Conservation (phyloP, 2,888 invertebrate genomes). For the Petrolisthes manimaculis region DNA sequence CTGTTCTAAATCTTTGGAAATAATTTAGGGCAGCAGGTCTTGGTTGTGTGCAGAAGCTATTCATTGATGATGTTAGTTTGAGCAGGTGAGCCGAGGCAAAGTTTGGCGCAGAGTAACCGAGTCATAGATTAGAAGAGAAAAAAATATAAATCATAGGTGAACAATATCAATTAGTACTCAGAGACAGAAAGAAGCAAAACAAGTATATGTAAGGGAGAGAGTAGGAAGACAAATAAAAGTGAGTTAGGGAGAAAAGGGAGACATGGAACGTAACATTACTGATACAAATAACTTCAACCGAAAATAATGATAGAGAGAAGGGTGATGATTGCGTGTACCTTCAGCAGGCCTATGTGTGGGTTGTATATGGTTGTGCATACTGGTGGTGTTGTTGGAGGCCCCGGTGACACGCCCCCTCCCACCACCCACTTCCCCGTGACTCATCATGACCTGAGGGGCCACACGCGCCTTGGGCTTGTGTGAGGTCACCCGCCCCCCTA, state of each 20-base stretch:
- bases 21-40: too few relatives aligned
- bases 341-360: conserved; percentile 26
- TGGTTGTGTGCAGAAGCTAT: too few relatives aligned
- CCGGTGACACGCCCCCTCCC: neutral
- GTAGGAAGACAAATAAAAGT: neutral
- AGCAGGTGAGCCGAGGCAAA: too few relatives aligned
- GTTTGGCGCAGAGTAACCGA: neutral
- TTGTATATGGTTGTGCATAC: neutral
- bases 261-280: neutral
- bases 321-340: conserved; percentile 27
- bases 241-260: neutral
- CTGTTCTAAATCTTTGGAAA: too few relatives aligned
- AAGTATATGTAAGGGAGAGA: neutral
- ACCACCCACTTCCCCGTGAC: conserved; percentile 29
- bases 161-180: neutral
- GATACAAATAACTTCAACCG: neutral
- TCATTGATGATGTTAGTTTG: too few relatives aligned
- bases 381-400: conserved; percentile 3
- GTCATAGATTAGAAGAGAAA: neutral
- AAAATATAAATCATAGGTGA: neutral
- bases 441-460: conserved; percentile 44
- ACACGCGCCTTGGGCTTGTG: conserved; percentile 49
- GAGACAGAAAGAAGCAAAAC: conserved; percentile 12
- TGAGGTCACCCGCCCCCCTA: neutral
- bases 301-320: neutral